These are phyloP conservation scores for Tinea pellionella DNA, from an alignment of 2,888 invertebrate species.

Conservation along the genomic window DNA sequence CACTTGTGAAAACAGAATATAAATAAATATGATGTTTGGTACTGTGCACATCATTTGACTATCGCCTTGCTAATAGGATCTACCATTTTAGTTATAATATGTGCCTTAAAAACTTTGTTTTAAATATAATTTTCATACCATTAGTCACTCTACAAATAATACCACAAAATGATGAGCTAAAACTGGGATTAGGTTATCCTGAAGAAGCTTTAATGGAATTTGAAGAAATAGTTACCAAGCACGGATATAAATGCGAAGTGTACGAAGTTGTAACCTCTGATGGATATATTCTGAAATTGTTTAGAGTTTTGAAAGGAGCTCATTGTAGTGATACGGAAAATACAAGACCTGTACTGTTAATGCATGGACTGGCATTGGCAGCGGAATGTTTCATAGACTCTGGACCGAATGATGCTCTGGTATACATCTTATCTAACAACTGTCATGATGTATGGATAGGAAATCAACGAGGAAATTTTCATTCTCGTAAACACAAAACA, in stretches of 20 bases:
- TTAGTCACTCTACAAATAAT: not conserved
- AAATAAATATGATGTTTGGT: too few relatives aligned
- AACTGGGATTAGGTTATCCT: not conserved
- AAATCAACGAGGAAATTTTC: slow-evolving; percentile 44
- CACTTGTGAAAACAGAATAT: too few relatives aligned
- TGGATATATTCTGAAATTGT: slow-evolving; percentile 16
- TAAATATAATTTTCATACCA: too few relatives aligned
- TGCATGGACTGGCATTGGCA: slow-evolving; percentile 45
- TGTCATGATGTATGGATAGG: slow-evolving; percentile 36
- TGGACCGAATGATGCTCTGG: slow-evolving; percentile 20
- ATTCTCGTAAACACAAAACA: slow-evolving; percentile 61
- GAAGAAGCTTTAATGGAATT: slow-evolving; percentile 17
- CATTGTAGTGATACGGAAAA: slow-evolving; percentile 15
- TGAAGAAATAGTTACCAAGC: slow-evolving; percentile 16
- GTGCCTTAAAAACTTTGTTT: too few relatives aligned
- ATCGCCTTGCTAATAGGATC: too few relatives aligned
- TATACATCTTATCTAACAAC: slow-evolving; percentile 27
- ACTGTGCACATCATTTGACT: too few relatives aligned
- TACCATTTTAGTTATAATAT: too few relatives aligned
- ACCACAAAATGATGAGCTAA: not conserved
- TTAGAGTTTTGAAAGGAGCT: slow-evolving; percentile 15
- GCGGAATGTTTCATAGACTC: slow-evolving; percentile 41
- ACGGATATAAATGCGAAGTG: slow-evolving; percentile 16
- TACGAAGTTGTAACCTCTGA: slow-evolving; percentile 16
- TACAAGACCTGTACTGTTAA: slow-evolving; percentile 36